Evolutionary conservation across 2,113 vertebrate species (phyloP), one percentile per base, ranked within the genome.

Genomic region (Psephotus haematonotus): DNA sequence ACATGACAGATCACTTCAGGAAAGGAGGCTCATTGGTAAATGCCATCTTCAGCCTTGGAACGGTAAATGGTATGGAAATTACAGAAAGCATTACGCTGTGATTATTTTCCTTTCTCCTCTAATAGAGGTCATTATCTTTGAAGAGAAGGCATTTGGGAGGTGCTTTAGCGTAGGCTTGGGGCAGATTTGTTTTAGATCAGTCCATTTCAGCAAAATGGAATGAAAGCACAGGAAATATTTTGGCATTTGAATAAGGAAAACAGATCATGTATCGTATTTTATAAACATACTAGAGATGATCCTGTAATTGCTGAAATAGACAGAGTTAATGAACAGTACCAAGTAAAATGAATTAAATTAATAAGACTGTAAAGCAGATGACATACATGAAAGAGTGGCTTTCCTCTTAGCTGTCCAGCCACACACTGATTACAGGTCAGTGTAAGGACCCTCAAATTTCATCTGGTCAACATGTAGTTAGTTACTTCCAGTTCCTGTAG

Each of bases 1-100:
- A 99, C 98, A 99, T 99, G 99, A 99, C 99, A 6, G 99, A 99
- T 95, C 99, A 99, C 97, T 99, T 99, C 98, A 99, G 99, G 97
- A 99, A 98, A 60, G 99, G 99, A 59, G 99, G 99, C 92, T 98
- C 98, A 2, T 96, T 99, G 95, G 99, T 99, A 49, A 99, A 99
- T 13, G 99, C 99, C 7, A 98, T 99, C 98, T 99, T 99, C 98
- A 98, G 98, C 97, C 98, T 99, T 81, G 98, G 98, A 93, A 97
- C 97, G 79, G 95, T 97, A 82, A 98, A 98, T 24, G 99, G 99
- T 99, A 98, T 41, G 98, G 91, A 96, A 92, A 94, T 86, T 86
- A 93, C 82, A 93, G 78, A 47, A 72, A 44, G 67, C 64, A 88
- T 88, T 96, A 83, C 31, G 22, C 75, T 90, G 74, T 49, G 69